Base-by-base conservation (phyloP, 1,140 invertebrate genomes). In the Eumaeus atala region DNA sequence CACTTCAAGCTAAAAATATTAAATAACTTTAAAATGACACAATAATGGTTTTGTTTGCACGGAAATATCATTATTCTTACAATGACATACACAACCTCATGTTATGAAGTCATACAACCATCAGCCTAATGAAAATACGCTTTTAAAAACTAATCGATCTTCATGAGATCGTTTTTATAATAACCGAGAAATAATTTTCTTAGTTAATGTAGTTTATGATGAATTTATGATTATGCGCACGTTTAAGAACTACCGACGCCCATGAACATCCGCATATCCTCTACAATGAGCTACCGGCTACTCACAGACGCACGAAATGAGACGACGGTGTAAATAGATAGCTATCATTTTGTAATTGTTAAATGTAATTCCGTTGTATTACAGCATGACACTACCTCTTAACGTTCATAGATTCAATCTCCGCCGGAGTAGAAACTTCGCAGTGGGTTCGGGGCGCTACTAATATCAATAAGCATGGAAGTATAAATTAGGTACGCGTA, bases 51-150 rank as follows among this genome's bases (percentile, higher is more conserved):
- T 77, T 65, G 74, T 77, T 66, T 66, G 58, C 51, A 47, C 53
- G 36, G 47, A 47, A 17, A 50, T 18, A 34, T 51, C 53, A 48
- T 75, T 70, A 71, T 69, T 47, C 56, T 51, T 18, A 38, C 53
- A 56, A 61, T 61, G 57, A 51, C 53, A 56, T 53, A 48, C 35
- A 38, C 40, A 38, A 34, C 42, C 42, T 35, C 12, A 42, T 21
- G 33, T 65, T 65, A 77, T 77, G 67, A 77, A 77, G 74, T 67
- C 66, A 67, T 64, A 59, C 50, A 51, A 62, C 62, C 70, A 74
- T 74, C 65, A 68, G 9, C 48, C 49, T 74, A 74, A 77, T 77
- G 74, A 68, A 67, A 67, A 66, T 72, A 74, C 62, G 65, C 70
- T 72, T 70, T 73, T 73, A 61, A 56, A 55, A 55, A 48, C 47